phyloP scores from a whole-genome alignment of 2,888 invertebrate genomes.

The Caenorhabditis drosophilae region DNA sequence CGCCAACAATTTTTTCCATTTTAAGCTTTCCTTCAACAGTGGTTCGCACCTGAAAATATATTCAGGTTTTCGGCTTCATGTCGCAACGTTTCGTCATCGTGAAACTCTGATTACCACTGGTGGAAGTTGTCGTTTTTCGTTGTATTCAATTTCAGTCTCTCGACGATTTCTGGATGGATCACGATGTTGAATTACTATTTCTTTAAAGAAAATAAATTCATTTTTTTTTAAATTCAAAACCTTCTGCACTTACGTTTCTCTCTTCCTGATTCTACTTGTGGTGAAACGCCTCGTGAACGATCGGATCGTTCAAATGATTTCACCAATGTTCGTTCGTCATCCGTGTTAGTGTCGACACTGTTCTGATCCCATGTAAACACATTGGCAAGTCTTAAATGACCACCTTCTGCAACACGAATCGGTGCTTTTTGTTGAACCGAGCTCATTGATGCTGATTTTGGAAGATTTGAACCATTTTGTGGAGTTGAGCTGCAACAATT shows the following conservation, averaged over 20 bases:
- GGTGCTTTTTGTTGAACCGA: conserved; percentile 50
- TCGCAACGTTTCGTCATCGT: too few species aligned
- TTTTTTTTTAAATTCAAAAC: not conserved
- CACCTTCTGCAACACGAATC: conserved; percentile 47
- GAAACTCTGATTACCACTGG: conserved; percentile 36
- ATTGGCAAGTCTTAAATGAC: conserved; percentile 50
- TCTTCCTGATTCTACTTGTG: conserved; percentile 39
- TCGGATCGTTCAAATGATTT: conserved; percentile 10
- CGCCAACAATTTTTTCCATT: conserved; percentile 66
- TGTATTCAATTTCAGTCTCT: conserved; percentile 38
- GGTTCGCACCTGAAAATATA: conserved; percentile 54
- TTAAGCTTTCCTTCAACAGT: conserved; percentile 67
- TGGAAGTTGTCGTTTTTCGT: conserved; percentile 38
- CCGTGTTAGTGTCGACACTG: conserved; percentile 22
- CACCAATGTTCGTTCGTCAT: conserved; percentile 14
- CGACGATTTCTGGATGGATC: conserved; percentile 16
- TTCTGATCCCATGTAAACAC: conserved; percentile 62
- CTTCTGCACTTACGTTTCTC: conserved; percentile 22
- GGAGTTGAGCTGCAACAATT: conserved; percentile 24
- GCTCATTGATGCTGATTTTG: conserved; percentile 63
- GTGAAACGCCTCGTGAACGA: conserved; percentile 36
- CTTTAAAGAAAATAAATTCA: conserved; percentile 4
- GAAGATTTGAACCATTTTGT: conserved; percentile 34
- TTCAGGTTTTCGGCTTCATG: not conserved
- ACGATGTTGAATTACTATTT: conserved; percentile 31